Base-by-base conservation (phyloP, 2,888 invertebrate genomes). In the Hyposoter didymator region DNA sequence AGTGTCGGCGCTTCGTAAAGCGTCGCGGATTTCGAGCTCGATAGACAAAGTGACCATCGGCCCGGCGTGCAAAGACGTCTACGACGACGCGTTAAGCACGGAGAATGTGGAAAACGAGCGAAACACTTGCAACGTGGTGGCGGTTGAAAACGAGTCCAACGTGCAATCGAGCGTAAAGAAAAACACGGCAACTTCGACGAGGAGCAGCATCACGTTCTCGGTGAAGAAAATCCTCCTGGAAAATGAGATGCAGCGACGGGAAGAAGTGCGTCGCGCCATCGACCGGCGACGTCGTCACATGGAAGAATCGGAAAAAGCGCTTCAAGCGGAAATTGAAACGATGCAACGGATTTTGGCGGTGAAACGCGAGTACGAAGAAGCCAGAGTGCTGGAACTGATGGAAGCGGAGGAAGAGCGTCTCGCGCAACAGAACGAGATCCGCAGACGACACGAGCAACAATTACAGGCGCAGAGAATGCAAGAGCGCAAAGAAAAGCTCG, bases 1-100 rank as follows among this genome's bases (percentile, higher is more conserved):
- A 88, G 94, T 96, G 83, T 95, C 96, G 3, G 96, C 95, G 6
- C 91, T 96, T 35, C 94, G 94, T 52, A 96, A 96, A 91, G 95
- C 95, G 4, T 95, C 94, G 22, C 94, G 94, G 90, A 94, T 96
- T 39, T 95, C 95, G 84, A 94, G 94, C 2, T 90, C 92, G 49
- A 93, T 95, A 1, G 94, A 94, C 86, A 94, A 95, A 92, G 95
- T 95, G 0, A 96, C 96, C 0, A 94, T 95, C 79, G 95, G 95
- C 0, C 95, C 95, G 0, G 93, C 93, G 45, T 89, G 93, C 17
- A 93, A 91, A 75, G 91, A 19, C 0, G 39, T 19, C 3, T 90
- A 90, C 28, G 90, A 94, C 78, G 89, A 89, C 47, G 86, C 14
- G 2, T 78, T 85, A 19, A 78, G 87, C 47, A 87, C 87, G 19